Evolutionary conservation across 1,140 invertebrate genomes (phyloP), one percentile per base, ranked within the genome.

Genomic region (Euura saliciscinereae): DNA sequence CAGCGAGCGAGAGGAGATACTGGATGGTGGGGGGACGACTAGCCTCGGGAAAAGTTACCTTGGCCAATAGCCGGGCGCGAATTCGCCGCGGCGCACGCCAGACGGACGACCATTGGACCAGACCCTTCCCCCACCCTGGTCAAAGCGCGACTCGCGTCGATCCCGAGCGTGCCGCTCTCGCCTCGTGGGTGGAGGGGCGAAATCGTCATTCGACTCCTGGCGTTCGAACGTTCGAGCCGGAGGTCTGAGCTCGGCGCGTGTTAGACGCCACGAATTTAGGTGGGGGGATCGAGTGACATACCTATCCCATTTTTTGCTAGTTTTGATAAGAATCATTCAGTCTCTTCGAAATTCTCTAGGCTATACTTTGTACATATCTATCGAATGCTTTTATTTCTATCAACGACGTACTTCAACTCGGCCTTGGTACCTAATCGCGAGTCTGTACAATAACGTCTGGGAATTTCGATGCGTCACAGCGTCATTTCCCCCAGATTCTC

Each of bases 71-170:
- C 51, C 71, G 73, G 66, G 72, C 74, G 76, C 75, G 73, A 79
- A 82, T 82, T 82, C 80, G 84, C 82, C 73, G 77, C 79, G 82
- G 83, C 81, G 82, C 81, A 78, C 80, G 85, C 82, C 82, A 75
- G 71, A 73, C 77, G 75, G 42, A 46, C 64, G 4, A 45, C 67
- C 66, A 86, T 85, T 84, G 84, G 84, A 7, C 65, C 73, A 66
- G 45, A 70, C 45, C 13, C 43, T 64, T 66, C 44, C 78, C 80
- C 81, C 78, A 78, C 79, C 68, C 44, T 11, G 10, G 8, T 65
- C 43, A 8, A 44, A 66, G 65, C 76, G 70, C 70, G 51, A 72
- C 71, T 69, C 65, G 45, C 65, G 78, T 78, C 73, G 28, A 28
- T 28, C 28, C 1, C 28, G 77, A 78, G 78, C 74, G 77, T 75